Percentiles rank a stretch among this genome's conserved stretches.
phyloP scores from a whole-genome alignment of 2,113 vertebrate genomes.

The Percina caprodes region DNA sequence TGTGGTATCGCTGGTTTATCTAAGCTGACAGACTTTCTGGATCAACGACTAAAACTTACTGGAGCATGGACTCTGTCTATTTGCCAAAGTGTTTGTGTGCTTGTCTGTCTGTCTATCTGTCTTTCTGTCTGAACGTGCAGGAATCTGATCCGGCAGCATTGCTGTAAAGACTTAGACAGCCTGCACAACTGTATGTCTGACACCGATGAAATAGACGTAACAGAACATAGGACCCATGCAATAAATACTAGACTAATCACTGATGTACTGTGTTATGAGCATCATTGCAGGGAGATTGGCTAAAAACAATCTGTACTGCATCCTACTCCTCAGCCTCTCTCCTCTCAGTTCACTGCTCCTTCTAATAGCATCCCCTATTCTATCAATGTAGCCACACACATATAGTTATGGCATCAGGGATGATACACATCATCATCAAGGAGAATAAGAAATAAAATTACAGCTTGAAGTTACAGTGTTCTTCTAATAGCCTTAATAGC shows the following conservation, averaged over 20 bases:
- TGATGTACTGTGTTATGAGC: too few relatives aligned
- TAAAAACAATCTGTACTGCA: neutral
- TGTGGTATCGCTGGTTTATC: slow-evolving; percentile 43
- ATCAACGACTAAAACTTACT: slow-evolving; percentile 39
- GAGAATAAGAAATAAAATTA: neutral
- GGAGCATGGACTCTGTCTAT: slow-evolving; percentile 25
- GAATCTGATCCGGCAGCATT: neutral
- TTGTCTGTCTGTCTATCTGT: neutral
- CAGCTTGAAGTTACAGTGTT: neutral
- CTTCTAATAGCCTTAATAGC: neutral
- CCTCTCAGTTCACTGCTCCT: neutral
- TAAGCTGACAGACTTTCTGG: slow-evolving; percentile 54
- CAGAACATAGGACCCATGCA: neutral
- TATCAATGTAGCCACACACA: neutral
- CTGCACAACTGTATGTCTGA: neutral
- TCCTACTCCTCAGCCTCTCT: neutral
- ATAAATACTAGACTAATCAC: neutral
- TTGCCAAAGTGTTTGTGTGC: slow-evolving; percentile 3
- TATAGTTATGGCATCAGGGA: too few relatives aligned
- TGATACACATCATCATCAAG: neutral
- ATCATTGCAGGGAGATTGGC: neutral
- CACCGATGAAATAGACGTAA: neutral
- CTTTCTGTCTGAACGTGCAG: slow-evolving; percentile 3
- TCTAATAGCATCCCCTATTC: neutral
- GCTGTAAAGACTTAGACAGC: neutral